These are phyloP conservation scores for Uloborus diversus DNA, from an alignment of 1,140 invertebrate species.

Conservation along the genomic window DNA sequence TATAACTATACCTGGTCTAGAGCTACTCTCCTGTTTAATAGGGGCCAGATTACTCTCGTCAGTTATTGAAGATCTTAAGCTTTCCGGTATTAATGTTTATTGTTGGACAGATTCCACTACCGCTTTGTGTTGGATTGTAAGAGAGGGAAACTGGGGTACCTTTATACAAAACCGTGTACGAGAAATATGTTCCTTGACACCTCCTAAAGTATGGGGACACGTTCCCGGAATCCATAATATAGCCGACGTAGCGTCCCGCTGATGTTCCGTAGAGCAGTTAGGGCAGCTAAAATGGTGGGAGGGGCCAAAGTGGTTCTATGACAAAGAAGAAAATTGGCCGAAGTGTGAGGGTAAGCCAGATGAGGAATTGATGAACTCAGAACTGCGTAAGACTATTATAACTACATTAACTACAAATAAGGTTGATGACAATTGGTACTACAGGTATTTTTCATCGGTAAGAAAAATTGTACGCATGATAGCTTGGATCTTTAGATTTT, in stretches of 20 bases:
- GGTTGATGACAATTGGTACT: not conserved
- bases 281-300: slow-evolving; percentile 11
- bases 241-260: not conserved
- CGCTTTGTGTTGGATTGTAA: not conserved
- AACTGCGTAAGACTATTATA: slow-evolving; percentile 17
- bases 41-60: not conserved
- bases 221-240: not conserved
- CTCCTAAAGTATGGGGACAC: not conserved
- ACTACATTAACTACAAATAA: not conserved
- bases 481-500: slow-evolving; percentile 5
- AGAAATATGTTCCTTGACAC: not conserved
- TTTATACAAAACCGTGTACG: slow-evolving; percentile 18
- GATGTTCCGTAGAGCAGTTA: not conserved
- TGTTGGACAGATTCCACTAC: slow-evolving; percentile 36
- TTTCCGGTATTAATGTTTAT: not conserved
- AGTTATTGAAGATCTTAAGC: not conserved
- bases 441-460: not conserved
- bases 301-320: slow-evolving; percentile 31
- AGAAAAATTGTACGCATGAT: not conserved
- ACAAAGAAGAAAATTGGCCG: not conserved
- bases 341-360: not conserved
- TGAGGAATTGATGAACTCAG: not conserved
- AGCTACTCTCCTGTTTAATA: slow-evolving; percentile 19
- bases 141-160: not conserved
- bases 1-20: slow-evolving; percentile 1